These are phyloP conservation scores for Muscidifurax raptorellus DNA, from an alignment of 1,140 invertebrate genomes.

Conservation along the genomic window DNA sequence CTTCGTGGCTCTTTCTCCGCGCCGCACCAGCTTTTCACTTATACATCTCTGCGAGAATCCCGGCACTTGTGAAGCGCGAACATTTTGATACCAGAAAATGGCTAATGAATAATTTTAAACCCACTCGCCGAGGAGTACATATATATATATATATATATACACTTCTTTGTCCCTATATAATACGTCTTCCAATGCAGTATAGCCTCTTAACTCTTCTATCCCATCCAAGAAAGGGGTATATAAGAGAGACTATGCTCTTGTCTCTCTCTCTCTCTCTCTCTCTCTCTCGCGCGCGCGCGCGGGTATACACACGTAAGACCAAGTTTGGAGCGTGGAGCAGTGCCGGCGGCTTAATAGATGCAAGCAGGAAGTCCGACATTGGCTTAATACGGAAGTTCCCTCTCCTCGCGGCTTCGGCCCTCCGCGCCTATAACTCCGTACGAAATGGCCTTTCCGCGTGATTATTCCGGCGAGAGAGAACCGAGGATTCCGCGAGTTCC, in stretches of 20 bases:
- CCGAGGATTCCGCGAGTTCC: slow-evolving; percentile 20
- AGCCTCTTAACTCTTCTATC: background rate
- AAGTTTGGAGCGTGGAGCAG: slow-evolving; percentile 46
- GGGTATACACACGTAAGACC: slow-evolving; percentile 23
- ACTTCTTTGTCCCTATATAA: background rate
- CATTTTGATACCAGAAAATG: background rate
- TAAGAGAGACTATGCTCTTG: background rate
- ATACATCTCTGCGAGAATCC: background rate
- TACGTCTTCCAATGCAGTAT: background rate
- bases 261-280: too few species aligned
- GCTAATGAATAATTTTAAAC: background rate
- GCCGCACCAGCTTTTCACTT: background rate
- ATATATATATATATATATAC: background rate
- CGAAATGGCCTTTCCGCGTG: slow-evolving; percentile 41
- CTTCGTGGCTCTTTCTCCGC: background rate
- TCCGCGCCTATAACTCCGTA: slow-evolving; percentile 39
- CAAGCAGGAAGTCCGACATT: slow-evolving; percentile 53
- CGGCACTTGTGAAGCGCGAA: background rate
- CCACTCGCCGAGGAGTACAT: too few species aligned
- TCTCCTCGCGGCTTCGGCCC: background rate
- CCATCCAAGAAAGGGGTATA: slow-evolving; percentile 20
- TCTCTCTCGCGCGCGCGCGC: background rate
- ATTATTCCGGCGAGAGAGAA: slow-evolving; percentile 28
- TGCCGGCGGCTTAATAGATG: slow-evolving; percentile 44
- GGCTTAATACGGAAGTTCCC: slow-evolving; percentile 53